Base-by-base conservation (phyloP, 1,140 invertebrate genomes). In the Atta colombica region DNA sequence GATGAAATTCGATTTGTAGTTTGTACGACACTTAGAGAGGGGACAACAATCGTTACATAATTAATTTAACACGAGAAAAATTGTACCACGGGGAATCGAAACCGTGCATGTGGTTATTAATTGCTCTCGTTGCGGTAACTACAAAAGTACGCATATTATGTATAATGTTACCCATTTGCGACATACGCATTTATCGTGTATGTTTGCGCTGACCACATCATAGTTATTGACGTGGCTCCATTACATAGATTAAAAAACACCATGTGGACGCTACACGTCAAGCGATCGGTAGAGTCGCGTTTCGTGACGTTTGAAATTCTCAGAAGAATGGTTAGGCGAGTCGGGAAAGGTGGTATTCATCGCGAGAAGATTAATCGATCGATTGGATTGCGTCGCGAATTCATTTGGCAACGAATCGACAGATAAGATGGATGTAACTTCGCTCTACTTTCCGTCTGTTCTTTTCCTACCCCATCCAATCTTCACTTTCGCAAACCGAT, bases 301-400 rank as follows among this genome's bases (percentile, higher is more conserved):
- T 25, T 58, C 7, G 10, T 25, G 45, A 78, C 75, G 21, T 49
- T 77, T 16, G 68, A 74, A 60, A 85, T 77, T 65, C 39, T 25
- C 63, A 7, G 35, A 63, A 14, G 53, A 68, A 45, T 45, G 28
- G 10, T 61, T 60, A n/a, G 58, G 51, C n/a, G n/a, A 31, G 25
- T 45, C 16, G 6, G 12, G 66, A 1, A 63, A 63, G 77, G 60
- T 66, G 77, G 72, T 66, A 81, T 89, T 89, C 63, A 58, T 86
- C 51, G 87, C 49, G 61, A 35, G 35, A 65, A 88, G 88, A 89
- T 89, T 88, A 86, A 89, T 89, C 84, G 87, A 87, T 89, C 63
- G 65, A 49, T 84, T 21, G 75, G 75, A 51, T 55, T 39, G 58
- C 45, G 63, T 72, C 39, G 77, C 21, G 77, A 82, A 89, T 88